Conservation (phyloP, 1,140 invertebrate species). For the Drosophila nasuta region DNA sequence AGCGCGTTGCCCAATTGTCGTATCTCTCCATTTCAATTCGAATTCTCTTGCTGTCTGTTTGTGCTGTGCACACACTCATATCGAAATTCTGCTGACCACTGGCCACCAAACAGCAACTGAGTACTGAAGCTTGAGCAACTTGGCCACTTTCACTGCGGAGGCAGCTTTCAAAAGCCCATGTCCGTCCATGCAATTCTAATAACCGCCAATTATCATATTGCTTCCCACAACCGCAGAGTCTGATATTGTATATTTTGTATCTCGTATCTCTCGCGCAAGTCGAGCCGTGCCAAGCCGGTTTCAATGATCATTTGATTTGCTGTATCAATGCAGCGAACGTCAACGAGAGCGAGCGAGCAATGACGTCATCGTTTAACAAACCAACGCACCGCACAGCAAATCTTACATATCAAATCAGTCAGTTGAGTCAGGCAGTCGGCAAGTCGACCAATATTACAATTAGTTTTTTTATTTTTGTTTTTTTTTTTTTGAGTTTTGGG, state of each 20-base stretch:
- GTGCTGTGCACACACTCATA: slow-evolving; percentile 16
- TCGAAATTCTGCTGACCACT: slow-evolving; percentile 25
- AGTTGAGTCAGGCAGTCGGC: slow-evolving; percentile 8
- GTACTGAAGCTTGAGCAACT: slow-evolving; percentile 12
- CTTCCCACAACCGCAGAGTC: slow-evolving; percentile 51
- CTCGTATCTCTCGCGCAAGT: neutral
- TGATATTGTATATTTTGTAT: neutral
- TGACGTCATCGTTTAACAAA: slow-evolving; percentile 35
- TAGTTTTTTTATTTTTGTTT: no score
- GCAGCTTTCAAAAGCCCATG: slow-evolving; percentile 45
- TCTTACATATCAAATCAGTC: slow-evolving; percentile 13
- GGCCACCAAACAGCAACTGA: slow-evolving; percentile 6
- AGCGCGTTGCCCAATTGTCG: slow-evolving; percentile 51
- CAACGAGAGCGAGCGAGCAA: neutral
- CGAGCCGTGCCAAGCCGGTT: slow-evolving; percentile 41
- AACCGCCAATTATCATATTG: slow-evolving; percentile 64
- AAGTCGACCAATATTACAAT: slow-evolving; percentile 22
- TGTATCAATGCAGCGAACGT: slow-evolving; percentile 41
- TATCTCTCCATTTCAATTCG: slow-evolving; percentile 6
- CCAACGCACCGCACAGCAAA: slow-evolving; percentile 9
- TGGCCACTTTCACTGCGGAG: slow-evolving; percentile 52
- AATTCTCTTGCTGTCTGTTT: slow-evolving; percentile 27
- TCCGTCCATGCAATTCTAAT: slow-evolving; percentile 70
- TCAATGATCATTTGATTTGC: slow-evolving; percentile 22
- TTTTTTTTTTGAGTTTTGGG: neutral